phyloP scores from a whole-genome alignment of 2,797 vertebrate species.

The Cossypha dichroa region DNA sequence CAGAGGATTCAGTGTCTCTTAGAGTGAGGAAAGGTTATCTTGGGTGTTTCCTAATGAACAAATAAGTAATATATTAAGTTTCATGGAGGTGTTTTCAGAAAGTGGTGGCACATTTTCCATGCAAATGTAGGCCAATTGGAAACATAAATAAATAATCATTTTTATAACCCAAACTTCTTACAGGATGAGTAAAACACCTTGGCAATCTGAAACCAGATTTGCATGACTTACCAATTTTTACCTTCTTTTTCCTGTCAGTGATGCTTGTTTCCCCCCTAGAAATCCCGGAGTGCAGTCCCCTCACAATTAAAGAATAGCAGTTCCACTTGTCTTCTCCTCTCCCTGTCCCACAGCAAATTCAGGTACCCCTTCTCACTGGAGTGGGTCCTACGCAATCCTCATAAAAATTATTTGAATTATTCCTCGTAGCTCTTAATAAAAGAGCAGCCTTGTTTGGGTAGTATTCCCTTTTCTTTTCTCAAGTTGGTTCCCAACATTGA shows the following conservation, averaged over 20 bases:
- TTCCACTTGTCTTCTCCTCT: neutral
- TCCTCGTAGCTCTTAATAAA: neutral
- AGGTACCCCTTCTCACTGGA: neutral
- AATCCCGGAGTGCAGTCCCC: neutral
- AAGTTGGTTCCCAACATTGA: neutral
- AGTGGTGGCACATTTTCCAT: neutral
- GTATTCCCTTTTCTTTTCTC: neutral
- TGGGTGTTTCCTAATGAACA: neutral
- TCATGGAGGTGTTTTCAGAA: neutral
- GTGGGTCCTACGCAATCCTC: neutral
- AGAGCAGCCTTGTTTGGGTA: neutral
- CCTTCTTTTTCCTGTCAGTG: neutral
- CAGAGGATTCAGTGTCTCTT: neutral
- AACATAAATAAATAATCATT: neutral
- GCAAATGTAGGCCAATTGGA: neutral
- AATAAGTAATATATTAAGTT: neutral
- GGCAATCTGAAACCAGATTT: neutral
- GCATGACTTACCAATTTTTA: neutral
- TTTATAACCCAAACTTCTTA: neutral
- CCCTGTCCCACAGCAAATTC: neutral
- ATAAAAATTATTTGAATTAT: neutral
- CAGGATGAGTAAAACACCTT: neutral
- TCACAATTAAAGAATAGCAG: neutral
- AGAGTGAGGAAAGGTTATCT: neutral
- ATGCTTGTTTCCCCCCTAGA: neutral